Percentiles rank a stretch among this genome's conserved stretches.
phyloP scores from a whole-genome alignment of 2,797 vertebrate genomes.

The Myotis findleyi region DNA sequence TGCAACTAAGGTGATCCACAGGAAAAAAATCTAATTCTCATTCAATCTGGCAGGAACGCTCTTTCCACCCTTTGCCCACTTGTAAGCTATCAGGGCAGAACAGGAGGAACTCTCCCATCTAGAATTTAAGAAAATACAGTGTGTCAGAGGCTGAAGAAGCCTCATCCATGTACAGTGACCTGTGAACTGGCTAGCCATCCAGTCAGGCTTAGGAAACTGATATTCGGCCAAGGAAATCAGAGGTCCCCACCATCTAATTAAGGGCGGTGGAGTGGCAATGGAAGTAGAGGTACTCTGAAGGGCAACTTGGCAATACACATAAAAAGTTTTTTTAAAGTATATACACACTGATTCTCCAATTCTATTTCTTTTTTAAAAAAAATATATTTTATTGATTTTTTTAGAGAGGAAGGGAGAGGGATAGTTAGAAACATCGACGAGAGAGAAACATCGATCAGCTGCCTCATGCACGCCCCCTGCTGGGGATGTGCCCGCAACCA shows the following conservation, averaged over 20 bases:
- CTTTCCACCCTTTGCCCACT: background rate
- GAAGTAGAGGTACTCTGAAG: background rate
- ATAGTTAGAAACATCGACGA: no score
- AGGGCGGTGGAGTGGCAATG: no score
- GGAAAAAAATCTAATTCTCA: background rate
- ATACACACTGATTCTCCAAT: background rate
- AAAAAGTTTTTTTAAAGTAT: background rate
- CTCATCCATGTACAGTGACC: background rate
- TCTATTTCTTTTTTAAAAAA: background rate
- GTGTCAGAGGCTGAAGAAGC: background rate
- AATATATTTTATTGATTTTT: no score
- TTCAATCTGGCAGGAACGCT: background rate
- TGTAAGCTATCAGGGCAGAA: background rate
- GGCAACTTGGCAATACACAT: background rate
- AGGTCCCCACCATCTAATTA: background rate
- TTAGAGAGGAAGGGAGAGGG: no score
- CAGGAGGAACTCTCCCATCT: background rate
- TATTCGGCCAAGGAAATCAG: background rate
- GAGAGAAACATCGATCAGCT: no score
- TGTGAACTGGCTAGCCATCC: background rate
- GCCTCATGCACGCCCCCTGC: no score
- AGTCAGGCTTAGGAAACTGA: background rate
- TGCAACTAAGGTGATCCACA: background rate
- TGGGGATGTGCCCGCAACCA: no score
- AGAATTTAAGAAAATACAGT: background rate